A percentile compares a stretch with the other conserved stretches of the same genome.
phyloP scores from a whole-genome alignment of 2,113 vertebrate genomes.

The Loxodonta africana region DNA sequence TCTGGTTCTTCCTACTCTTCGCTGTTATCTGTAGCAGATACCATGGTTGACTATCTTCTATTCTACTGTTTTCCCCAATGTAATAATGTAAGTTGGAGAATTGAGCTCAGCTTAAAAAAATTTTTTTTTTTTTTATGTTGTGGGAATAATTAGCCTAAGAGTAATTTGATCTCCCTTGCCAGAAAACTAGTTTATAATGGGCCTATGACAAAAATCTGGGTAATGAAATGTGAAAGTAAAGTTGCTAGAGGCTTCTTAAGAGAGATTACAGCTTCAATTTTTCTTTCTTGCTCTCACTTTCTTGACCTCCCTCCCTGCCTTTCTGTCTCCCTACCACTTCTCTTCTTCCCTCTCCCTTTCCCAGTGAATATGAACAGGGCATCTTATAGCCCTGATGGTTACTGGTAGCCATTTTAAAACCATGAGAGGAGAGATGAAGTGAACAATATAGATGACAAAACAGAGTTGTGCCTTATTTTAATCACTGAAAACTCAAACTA shows the following conservation, averaged over 20 bases:
- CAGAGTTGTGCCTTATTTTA: background rate
- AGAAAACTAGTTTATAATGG: background rate
- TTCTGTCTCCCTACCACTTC: too few relatives aligned
- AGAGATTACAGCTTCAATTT: background rate
- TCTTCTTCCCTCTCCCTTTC: background rate
- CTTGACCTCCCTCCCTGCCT: background rate
- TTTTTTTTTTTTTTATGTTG: background rate
- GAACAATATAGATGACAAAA: too few relatives aligned
- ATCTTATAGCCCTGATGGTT: background rate
- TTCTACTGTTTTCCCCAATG: background rate
- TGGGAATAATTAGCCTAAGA: background rate
- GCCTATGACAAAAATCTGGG: background rate
- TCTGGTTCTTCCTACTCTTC: background rate
- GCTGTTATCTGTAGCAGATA: background rate
- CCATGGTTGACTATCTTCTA: background rate
- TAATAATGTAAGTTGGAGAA: background rate
- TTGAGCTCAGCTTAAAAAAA: background rate
- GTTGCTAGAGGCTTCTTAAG: background rate
- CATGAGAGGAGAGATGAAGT: too few relatives aligned
- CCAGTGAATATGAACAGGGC: background rate
- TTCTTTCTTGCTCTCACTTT: too few relatives aligned
- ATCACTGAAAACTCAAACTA: background rate
- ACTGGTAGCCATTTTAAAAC: background rate
- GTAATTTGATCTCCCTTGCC: background rate
- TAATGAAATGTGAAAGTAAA: background rate